Percentiles rank a stretch among this genome's conserved stretches.
Conservation (phyloP, 2,113 vertebrate genomes). For the Dicaeum eximium region DNA sequence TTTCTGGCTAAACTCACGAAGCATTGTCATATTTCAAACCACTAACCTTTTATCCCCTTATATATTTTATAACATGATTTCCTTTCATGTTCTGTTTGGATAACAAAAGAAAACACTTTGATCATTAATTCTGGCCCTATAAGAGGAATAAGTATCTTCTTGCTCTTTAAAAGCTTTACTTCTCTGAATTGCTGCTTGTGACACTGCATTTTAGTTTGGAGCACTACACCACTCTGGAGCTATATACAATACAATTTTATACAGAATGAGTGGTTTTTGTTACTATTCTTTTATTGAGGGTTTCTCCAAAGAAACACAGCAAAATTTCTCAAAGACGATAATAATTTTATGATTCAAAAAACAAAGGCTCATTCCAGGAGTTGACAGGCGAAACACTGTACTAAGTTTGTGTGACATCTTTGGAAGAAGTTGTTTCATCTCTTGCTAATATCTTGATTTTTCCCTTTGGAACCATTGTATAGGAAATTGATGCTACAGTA, state of each 20-base stretch:
- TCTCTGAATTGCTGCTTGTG: background rate
- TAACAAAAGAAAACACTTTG: background rate
- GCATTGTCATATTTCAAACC: background rate
- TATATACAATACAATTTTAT: background rate
- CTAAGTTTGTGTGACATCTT: background rate
- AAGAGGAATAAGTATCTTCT: background rate
- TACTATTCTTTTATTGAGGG: background rate
- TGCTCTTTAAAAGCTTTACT: background rate
- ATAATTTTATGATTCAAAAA: background rate
- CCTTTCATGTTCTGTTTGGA: background rate
- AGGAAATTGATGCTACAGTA: background rate
- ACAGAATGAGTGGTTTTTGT: accelerated
- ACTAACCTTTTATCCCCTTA: background rate
- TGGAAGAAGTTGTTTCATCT: background rate
- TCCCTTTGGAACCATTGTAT: background rate
- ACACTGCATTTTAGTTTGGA: background rate
- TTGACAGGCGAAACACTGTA: background rate
- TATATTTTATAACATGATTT: background rate
- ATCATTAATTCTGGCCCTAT: background rate
- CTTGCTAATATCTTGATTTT: background rate
- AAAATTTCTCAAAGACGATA: background rate
- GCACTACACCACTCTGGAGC: background rate
- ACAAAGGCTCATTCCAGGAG: background rate
- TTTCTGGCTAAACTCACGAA: background rate
- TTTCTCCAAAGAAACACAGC: background rate